Evolutionary conservation across 2,113 vertebrate species (phyloP).

Genomic region (Oceanites oceanicus): DNA sequence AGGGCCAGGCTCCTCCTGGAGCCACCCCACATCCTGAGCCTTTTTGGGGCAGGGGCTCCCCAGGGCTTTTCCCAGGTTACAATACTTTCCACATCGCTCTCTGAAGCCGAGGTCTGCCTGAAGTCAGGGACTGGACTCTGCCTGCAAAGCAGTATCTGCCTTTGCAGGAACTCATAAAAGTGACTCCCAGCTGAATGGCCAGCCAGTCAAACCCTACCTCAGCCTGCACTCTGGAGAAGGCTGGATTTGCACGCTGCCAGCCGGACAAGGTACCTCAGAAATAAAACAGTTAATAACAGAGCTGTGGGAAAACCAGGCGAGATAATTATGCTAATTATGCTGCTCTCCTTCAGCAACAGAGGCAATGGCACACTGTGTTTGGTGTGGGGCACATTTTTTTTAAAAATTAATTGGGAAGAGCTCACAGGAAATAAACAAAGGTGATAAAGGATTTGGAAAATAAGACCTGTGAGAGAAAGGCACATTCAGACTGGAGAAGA

Average conservation of each 20-base stretch:
- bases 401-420: neutral
- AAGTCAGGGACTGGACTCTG: neutral
- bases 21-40: neutral
- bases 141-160: neutral
- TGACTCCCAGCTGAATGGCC: neutral
- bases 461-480: neutral
- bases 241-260: neutral
- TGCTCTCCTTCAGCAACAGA: neutral
- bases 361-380: neutral
- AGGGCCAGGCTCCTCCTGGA: neutral
- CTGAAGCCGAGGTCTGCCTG: neutral
- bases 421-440: neutral
- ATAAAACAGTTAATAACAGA: neutral
- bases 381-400: neutral
- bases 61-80: neutral
- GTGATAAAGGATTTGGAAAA: slow-evolving; percentile 26
- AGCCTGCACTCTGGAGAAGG: rapidly evolving
- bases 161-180: neutral
- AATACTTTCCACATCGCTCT: neutral
- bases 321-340: neutral
- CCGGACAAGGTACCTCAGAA: neutral
- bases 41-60: neutral
- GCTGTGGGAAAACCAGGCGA: neutral
- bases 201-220: neutral
- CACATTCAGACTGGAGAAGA: neutral